phyloP scores from a whole-genome alignment of 2,113 vertebrate species.

The Chlorocebus sabaeus region DNA sequence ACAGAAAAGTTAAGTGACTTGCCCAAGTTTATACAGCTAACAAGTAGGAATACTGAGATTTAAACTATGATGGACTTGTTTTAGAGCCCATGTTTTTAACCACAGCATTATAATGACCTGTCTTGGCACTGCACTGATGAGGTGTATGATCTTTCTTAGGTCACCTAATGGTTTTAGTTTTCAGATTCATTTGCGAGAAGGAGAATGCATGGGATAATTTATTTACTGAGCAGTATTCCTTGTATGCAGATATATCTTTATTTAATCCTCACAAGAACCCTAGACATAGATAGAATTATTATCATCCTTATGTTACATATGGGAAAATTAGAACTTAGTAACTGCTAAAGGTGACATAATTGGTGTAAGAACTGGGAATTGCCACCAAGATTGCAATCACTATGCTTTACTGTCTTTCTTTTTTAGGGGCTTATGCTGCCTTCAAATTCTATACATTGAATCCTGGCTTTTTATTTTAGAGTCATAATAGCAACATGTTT shows the following conservation, averaged over 20 bases:
- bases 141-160: background rate
- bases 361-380: background rate
- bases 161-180: background rate
- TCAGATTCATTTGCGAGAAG: background rate
- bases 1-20: background rate
- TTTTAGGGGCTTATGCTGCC: background rate
- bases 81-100: background rate
- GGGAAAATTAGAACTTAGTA: background rate
- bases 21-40: background rate
- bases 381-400: background rate
- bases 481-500: background rate
- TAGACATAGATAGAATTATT: background rate
- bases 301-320: background rate
- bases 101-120: background rate
- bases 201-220: background rate
- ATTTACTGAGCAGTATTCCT: background rate
- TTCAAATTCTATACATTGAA: background rate
- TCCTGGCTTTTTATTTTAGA: conserved; percentile 40
- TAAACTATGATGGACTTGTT: background rate
- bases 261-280: background rate
- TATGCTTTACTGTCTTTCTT: background rate
- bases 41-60: background rate
- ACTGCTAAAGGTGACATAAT: background rate
- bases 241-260: background rate
- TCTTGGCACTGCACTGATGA: background rate